Conservation (phyloP, 2,888 invertebrate species). For the Mythimna albipuncta region DNA sequence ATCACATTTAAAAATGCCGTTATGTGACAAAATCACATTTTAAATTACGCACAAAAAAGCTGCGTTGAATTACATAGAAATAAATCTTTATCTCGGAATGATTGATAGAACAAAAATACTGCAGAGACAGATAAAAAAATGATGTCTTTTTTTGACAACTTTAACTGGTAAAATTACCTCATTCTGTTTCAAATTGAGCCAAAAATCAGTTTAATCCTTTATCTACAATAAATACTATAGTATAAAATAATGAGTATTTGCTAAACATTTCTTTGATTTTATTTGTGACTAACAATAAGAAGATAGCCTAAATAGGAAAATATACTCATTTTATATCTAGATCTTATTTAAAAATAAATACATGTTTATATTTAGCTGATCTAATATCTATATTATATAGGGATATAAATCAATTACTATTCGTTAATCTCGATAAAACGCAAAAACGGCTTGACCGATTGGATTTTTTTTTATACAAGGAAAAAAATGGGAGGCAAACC, state of each 20-base stretch:
- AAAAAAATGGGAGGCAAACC: not conserved
- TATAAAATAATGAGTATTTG: constrained; percentile 55
- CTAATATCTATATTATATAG: not conserved
- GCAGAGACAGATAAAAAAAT: no score
- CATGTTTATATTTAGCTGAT: not conserved
- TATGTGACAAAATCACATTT: no score
- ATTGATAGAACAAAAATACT: no score
- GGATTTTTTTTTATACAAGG: not conserved
- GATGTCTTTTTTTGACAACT: no score
- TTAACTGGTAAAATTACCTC: no score
- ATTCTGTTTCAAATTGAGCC: no score
- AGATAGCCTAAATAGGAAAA: constrained; percentile 44
- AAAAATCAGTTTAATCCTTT: not conserved
- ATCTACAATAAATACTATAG: constrained; percentile 26
- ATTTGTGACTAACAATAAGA: constrained; percentile 55
- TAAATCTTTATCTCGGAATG: no score
- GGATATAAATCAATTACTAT: not conserved
- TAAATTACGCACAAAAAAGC: no score
- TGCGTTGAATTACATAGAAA: no score
- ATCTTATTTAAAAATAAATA: not conserved
- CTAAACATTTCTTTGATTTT: constrained; percentile 51
- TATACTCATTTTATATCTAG: constrained; percentile 1
- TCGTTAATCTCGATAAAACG: no score
- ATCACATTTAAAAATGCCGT: no score
- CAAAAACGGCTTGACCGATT: not conserved